Percentiles rank a stretch among this genome's conserved stretches.
phyloP scores from a whole-genome alignment of 2,888 invertebrate genomes.

The Heliconius sara region DNA sequence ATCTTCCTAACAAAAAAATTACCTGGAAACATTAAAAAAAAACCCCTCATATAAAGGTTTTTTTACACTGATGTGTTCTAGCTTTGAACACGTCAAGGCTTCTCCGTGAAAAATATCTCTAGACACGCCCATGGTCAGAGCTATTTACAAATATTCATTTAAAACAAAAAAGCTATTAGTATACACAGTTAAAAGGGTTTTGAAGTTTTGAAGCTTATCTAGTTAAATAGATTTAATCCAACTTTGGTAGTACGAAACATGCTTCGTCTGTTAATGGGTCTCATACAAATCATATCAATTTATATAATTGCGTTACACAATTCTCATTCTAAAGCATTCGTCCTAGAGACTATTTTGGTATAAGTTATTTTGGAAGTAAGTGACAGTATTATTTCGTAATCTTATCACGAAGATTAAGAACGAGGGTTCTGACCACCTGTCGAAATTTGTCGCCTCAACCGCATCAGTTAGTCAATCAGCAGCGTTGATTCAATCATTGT shows the following conservation, averaged over 20 bases:
- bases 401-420: slow-evolving; percentile 26
- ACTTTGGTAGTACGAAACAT: slow-evolving; percentile 28
- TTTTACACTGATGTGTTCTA: no score
- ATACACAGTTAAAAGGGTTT: background rate
- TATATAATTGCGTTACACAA: background rate
- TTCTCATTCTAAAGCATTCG: background rate
- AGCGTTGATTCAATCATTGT: slow-evolving; percentile 21
- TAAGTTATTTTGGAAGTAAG: background rate
- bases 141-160: background rate
- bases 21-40: no score
- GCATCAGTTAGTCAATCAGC: slow-evolving; percentile 26
- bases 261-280: slow-evolving; percentile 30
- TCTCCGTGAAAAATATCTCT: no score
- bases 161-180: slow-evolving; percentile 3
- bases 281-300: slow-evolving; percentile 15
- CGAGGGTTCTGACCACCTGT: slow-evolving; percentile 28
- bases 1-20: no score
- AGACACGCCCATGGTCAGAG: no score
- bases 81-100: no score
- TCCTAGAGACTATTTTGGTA: slow-evolving; percentile 8
- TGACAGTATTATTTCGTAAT: slow-evolving; percentile 15
- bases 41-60: no score
- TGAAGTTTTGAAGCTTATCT: slow-evolving; percentile 27
- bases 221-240: slow-evolving; percentile 30
- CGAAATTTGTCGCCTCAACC: slow-evolving; percentile 14